Base-by-base conservation (phyloP, 2,113 vertebrate genomes). In the Chionomys nivalis region DNA sequence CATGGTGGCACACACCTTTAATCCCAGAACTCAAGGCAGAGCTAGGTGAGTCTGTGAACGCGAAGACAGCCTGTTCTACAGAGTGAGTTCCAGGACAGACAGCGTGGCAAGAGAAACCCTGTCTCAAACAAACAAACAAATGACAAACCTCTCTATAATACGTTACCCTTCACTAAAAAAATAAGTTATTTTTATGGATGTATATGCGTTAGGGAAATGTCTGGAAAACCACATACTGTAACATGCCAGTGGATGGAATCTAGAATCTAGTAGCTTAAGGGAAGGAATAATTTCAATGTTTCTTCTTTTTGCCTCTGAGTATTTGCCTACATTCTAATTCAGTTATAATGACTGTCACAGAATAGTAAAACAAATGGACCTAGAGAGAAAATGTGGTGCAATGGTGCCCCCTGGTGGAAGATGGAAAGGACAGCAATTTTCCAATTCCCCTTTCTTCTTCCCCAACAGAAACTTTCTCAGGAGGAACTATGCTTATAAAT, bases 331-430 rank as follows among this genome's bases (percentile, higher is more conserved):
- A 72, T 55, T 72, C n/a, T 79, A 86, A 78, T 24, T 94, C 75
- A 14, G 83, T 17, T 47, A 63, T 21, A 72, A 9, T 92, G 61
- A 86, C 47, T 49, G 70, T 23, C 17, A 93, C 36, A 75, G 83
- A 85, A 94, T 44, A 31, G 76, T 26, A 73, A 96, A 92, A 91
- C 85, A 90, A 92, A 94, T 1, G 5, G 70, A 85, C 36, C 75
- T 14, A 82, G 26, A 13, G 3, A 44, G 49, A 96, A 97, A 94
- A 23, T 65, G 17, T 87, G 36, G 78, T 83, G 90, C 89, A 95
- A 93, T 76, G 94, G 90, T 94, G 94, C 97, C 97, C 88, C 44
- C 97, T 98, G 70, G 52, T 96, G 97, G 95, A 93, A 31, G 0
- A 76, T 8, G 52, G 26, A 21, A 24, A 7, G 87, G 83, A 83